phyloP scores from a whole-genome alignment of 2,888 invertebrate genomes.

The Venustoraphidia nigricollis region DNA sequence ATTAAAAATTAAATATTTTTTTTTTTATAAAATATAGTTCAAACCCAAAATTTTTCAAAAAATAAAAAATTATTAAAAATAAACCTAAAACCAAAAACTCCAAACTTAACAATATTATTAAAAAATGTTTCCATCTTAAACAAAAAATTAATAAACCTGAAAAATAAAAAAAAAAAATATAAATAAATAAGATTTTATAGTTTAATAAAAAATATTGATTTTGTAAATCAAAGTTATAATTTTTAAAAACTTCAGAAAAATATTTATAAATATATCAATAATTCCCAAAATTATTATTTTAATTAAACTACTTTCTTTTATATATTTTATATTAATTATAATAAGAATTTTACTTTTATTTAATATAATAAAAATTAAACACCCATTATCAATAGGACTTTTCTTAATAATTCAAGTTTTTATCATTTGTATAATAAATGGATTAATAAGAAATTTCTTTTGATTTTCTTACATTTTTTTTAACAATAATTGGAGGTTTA shows the following conservation, averaged over 20 bases:
- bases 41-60: slow-evolving; percentile 30
- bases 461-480: slow-evolving; percentile 45
- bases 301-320: slow-evolving; percentile 44
- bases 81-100: slow-evolving; percentile 42
- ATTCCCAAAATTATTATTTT: slow-evolving; percentile 58
- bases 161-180: slow-evolving; percentile 31
- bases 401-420: slow-evolving; percentile 36
- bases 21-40: slow-evolving; percentile 35
- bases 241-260: slow-evolving; percentile 46
- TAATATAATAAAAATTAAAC: slow-evolving; percentile 27
- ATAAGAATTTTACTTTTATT: slow-evolving; percentile 25
- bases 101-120: slow-evolving; percentile 40
- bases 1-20: slow-evolving; percentile 36
- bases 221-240: slow-evolving; percentile 50
- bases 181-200: slow-evolving; percentile 39
- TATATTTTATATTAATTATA: slow-evolving; percentile 19
- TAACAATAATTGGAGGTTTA: slow-evolving; percentile 46
- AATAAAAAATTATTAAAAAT: slow-evolving; percentile 34
- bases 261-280: slow-evolving; percentile 39
- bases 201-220: slow-evolving; percentile 51
- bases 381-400: slow-evolving; percentile 38
- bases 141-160: slow-evolving; percentile 36
- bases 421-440: slow-evolving; percentile 29
- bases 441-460: slow-evolving; percentile 33
- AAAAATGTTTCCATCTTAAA: slow-evolving; percentile 40